Conservation (phyloP, 2,888 invertebrate genomes). For the Phasia obesa region DNA sequence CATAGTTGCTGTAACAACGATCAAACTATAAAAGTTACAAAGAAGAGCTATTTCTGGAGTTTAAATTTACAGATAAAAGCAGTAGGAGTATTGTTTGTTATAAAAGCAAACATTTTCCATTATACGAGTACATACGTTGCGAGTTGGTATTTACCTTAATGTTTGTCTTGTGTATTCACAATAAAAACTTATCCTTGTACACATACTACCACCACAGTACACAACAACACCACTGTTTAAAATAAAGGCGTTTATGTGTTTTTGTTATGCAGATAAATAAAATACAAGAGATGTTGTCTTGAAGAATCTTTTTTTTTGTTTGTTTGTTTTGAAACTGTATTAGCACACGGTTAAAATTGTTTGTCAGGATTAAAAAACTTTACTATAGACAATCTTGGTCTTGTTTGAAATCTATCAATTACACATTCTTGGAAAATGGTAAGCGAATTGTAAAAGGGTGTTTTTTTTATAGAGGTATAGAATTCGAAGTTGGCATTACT, state of each 20-base stretch:
- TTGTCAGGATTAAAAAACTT: neutral
- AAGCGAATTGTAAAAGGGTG: too few species aligned
- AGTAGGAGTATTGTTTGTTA: conserved; percentile 44
- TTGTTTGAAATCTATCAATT: too few species aligned
- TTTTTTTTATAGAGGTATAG: too few species aligned
- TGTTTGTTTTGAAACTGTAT: neutral
- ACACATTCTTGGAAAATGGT: too few species aligned
- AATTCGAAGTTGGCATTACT: too few species aligned
- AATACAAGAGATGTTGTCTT: conserved; percentile 27
- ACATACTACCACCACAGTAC: neutral
- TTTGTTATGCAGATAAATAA: neutral
- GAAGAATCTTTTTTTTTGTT: neutral
- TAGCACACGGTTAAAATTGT: conserved; percentile 17
- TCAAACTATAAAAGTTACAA: conserved; percentile 55
- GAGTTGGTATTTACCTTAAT: conserved; percentile 56
- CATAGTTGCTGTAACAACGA: conserved; percentile 39
- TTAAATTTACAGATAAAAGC: conserved; percentile 22
- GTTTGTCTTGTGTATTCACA: conserved; percentile 56
- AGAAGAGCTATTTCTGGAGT: conserved; percentile 29
- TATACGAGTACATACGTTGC: conserved; percentile 43
- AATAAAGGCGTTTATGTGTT: conserved; percentile 8
- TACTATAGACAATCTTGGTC: too few species aligned
- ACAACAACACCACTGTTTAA: neutral
- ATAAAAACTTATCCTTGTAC: neutral
- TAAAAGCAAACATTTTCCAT: conserved; percentile 54